phyloP scores from a whole-genome alignment of 2,888 invertebrate species.

The Orchestes rusci region DNA sequence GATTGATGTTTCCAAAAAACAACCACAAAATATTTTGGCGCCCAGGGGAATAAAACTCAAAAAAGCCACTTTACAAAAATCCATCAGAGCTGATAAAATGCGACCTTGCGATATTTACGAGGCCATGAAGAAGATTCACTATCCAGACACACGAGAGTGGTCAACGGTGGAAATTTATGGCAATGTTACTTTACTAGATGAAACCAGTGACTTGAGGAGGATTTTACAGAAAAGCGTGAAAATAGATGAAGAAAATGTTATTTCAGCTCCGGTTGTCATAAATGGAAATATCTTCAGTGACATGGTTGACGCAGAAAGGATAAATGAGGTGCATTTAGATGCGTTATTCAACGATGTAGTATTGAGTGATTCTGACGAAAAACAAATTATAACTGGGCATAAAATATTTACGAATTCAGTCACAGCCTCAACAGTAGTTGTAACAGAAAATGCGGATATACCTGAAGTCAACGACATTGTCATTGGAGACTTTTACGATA shows the following conservation, averaged over 20 bases:
- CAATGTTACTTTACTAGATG: conserved; percentile 32
- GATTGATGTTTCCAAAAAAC: conserved; percentile 27
- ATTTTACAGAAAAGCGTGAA: conserved; percentile 34
- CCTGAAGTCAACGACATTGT: conserved; percentile 29
- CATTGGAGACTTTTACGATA: conserved; percentile 30
- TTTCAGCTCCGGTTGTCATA: conserved; percentile 34
- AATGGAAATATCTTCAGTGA: conserved; percentile 29
- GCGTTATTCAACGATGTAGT: conserved; percentile 37
- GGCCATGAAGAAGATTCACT: conserved; percentile 24
- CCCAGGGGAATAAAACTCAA: conserved; percentile 24
- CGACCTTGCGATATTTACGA: conserved; percentile 28
- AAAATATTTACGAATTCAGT: conserved; percentile 31
- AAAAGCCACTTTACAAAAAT: conserved; percentile 17
- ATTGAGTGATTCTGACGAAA: conserved; percentile 28
- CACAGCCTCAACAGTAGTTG: conserved; percentile 15
- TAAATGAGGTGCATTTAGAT: conserved; percentile 36
- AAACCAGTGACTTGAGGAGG: conserved; percentile 26
- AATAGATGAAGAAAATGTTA: conserved; percentile 27
- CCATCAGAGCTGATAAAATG: conserved; percentile 22
- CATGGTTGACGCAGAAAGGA: conserved; percentile 27
- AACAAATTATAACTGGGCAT: conserved; percentile 35
- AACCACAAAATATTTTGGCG: conserved; percentile 27
- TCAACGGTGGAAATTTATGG: conserved; percentile 26
- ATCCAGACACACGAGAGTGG: conserved; percentile 30
- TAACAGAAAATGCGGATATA: conserved; percentile 27